Evolutionary conservation across 2,797 vertebrate species (phyloP).

Genomic region (Alfaro cultratus): DNA sequence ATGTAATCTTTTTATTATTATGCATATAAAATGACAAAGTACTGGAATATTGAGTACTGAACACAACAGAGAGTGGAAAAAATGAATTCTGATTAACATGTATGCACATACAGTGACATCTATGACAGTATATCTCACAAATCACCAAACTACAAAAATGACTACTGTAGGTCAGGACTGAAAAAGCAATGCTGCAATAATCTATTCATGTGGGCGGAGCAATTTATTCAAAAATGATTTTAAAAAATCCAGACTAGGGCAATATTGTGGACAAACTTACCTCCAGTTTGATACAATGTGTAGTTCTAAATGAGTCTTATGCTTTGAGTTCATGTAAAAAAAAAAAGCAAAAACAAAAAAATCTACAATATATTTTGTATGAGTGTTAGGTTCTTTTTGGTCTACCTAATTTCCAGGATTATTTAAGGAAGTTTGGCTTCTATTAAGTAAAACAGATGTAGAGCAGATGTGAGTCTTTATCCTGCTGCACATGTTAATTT

Average conservation of each 20-base stretch:
- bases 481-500: not conserved
- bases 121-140: not conserved
- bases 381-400: not conserved
- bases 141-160: constrained; percentile 2
- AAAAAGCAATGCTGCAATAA: not conserved
- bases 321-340: not conserved
- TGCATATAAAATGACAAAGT: constrained; percentile 1
- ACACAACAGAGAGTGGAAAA: not conserved
- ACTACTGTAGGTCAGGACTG: not conserved
- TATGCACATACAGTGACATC: constrained; percentile 3
- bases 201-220: not conserved
- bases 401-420: not conserved
- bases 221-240: not conserved
- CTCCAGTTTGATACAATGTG: not conserved
- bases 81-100: constrained; percentile 3
- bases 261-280: not conserved
- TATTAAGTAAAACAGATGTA: not conserved
- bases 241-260: not conserved
- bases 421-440: not conserved
- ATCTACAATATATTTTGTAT: not conserved
- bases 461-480: not conserved
- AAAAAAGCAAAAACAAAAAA: not conserved
- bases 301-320: not conserved
- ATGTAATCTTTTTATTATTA: constrained; percentile 1
- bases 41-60: not conserved